These are phyloP conservation scores for Anthopleura xanthogrammica DNA, from an alignment of 92 coral and sea anemone genomes.

Conservation along the genomic window DNA sequence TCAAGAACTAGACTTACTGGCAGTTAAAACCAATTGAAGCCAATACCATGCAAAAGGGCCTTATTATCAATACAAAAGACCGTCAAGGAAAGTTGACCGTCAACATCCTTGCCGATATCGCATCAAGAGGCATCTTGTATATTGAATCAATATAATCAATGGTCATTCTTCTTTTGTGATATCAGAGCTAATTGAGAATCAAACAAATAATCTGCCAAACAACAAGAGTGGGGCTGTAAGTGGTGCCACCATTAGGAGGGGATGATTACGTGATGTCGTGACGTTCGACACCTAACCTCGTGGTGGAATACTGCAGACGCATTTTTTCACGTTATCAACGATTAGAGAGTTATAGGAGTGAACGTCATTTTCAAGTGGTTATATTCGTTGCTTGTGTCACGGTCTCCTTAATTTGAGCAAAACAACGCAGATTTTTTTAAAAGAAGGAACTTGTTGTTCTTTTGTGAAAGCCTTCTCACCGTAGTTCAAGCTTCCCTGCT, in stretches of 20 bases:
- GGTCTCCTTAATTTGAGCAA: constrained; percentile 13
- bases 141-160: constrained; percentile 40
- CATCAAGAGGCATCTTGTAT: constrained; percentile 32
- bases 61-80: constrained; percentile 22
- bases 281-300: constrained; percentile 1
- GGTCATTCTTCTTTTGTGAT: constrained; percentile 36
- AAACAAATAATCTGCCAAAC: constrained; percentile 40
- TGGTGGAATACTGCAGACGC: neutral
- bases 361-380: constrained; percentile 28
- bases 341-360: neutral
- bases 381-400: constrained; percentile 20
- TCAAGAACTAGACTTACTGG: constrained; percentile 15
- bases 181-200: constrained; percentile 38
- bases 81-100: constrained; percentile 15
- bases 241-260: constrained; percentile 1
- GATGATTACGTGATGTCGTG: constrained; percentile 34
- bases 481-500: neutral
- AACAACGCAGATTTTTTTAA: neutral
- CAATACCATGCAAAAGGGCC: constrained; percentile 21
- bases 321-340: constrained; percentile 3
- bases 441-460: neutral
- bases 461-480: neutral
- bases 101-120: constrained; percentile 36
- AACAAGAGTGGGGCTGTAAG: constrained; percentile 5
- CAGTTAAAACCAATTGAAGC: constrained; percentile 14